A percentile compares a stretch with the other conserved stretches of the same genome.
Conservation (phyloP, 1,140 invertebrate species). For the Ericerus pela region DNA sequence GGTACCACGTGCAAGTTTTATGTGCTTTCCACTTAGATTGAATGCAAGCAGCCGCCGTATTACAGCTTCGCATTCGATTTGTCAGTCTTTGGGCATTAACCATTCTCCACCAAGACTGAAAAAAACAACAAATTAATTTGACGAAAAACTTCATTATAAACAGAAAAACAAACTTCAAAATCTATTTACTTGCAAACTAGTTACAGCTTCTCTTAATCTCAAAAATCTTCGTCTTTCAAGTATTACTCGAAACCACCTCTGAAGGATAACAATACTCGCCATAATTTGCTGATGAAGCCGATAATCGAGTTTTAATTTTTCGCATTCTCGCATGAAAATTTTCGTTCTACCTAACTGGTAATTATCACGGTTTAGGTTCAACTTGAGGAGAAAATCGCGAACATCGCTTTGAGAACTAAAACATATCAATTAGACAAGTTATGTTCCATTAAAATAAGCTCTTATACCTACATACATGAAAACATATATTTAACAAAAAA, state of each 20-base stretch:
- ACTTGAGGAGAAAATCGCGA: slow-evolving; percentile 55
- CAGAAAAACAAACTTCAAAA: background rate
- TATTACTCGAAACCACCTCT: slow-evolving; percentile 76
- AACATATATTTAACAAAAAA: background rate
- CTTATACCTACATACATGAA: background rate
- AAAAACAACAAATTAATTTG: slow-evolving; percentile 8
- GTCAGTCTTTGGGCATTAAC: slow-evolving; percentile 37
- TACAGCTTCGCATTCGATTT: slow-evolving; percentile 28
- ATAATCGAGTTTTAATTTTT: slow-evolving; percentile 82
- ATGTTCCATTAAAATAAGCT: background rate
- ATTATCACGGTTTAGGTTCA: slow-evolving; percentile 72
- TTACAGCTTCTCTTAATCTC: slow-evolving; percentile 50
- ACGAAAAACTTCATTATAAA: background rate
- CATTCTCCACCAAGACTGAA: slow-evolving; percentile 48
- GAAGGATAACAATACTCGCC: slow-evolving; percentile 76
- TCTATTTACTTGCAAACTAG: slow-evolving; percentile 50
- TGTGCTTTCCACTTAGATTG: slow-evolving; percentile 60
- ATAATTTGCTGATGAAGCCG: slow-evolving; percentile 86
- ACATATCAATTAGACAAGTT: background rate
- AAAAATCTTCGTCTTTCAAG: slow-evolving; percentile 63
- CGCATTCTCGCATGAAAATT: slow-evolving; percentile 85
- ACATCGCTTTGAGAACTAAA: slow-evolving; percentile 60
- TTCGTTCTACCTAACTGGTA: slow-evolving; percentile 84
- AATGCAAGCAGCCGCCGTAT: slow-evolving; percentile 50
- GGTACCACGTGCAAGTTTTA: slow-evolving; percentile 46